Evolutionary conservation across 2,797 vertebrate genomes (phyloP).

Genomic region (Acanthurus leucopareius): DNA sequence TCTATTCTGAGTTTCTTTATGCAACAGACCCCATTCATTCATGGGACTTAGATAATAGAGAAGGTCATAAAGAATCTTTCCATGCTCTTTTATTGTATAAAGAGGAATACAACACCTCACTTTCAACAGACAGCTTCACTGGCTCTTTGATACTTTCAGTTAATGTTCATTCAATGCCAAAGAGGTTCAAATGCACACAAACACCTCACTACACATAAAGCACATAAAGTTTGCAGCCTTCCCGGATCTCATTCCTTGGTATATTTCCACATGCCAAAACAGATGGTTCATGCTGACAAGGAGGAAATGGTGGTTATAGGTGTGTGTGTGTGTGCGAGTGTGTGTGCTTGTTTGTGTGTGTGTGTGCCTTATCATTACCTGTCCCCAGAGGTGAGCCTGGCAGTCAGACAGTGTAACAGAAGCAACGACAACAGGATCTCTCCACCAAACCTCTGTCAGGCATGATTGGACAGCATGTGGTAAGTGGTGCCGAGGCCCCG

Average conservation of each 20-base stretch:
- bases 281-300: slow-evolving; percentile 69
- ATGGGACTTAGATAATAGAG: slow-evolving; percentile 14
- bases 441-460: slow-evolving; percentile 75
- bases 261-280: slow-evolving; percentile 49
- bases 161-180: not conserved
- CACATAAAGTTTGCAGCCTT: slow-evolving; percentile 22
- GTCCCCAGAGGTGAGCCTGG: slow-evolving; percentile 76
- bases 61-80: slow-evolving; percentile 5
- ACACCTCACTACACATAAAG: not conserved
- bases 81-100: not conserved
- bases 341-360: slow-evolving; percentile 34
- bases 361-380: slow-evolving; percentile 68
- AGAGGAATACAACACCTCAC: not conserved
- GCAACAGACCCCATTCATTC: slow-evolving; percentile 12
- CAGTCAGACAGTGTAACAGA: slow-evolving; percentile 75
- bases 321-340: slow-evolving; percentile 19
- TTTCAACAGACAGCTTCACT: not conserved
- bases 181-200: slow-evolving; percentile 11
- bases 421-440: slow-evolving; percentile 69
- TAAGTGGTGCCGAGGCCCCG: slow-evolving; percentile 66
- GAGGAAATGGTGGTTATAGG: slow-evolving; percentile 23
- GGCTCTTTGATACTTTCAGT: not conserved
- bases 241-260: slow-evolving; percentile 20
- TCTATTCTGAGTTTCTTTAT: slow-evolving; percentile 5
- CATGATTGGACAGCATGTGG: slow-evolving; percentile 76